Conservation (phyloP, 2,888 invertebrate genomes). For the Lobophora halterata region DNA sequence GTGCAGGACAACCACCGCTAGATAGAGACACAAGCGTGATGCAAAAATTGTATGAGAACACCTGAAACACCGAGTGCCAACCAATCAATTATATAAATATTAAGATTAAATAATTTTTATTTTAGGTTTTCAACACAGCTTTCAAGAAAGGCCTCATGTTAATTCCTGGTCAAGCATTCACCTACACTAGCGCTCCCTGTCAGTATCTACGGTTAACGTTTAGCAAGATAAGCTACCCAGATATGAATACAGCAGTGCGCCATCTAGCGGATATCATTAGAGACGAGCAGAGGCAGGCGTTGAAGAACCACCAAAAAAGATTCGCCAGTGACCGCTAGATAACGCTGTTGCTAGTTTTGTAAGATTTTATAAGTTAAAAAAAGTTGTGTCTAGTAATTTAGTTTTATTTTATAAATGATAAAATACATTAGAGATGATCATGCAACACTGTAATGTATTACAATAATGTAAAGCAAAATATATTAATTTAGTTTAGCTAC, state of each 20-base stretch:
- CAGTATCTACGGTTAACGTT: constrained; percentile 86
- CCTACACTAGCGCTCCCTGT: constrained; percentile 81
- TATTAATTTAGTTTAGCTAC: constrained; percentile 26
- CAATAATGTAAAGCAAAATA: no score
- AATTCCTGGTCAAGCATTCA: constrained; percentile 88
- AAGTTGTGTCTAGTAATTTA: no score
- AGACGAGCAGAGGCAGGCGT: constrained; percentile 71
- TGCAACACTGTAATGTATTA: no score
- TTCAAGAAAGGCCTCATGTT: constrained; percentile 84
- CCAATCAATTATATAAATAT: no score
- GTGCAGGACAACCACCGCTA: no score
- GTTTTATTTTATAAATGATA: no score
- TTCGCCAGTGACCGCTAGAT: constrained; percentile 47
- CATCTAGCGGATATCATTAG: constrained; percentile 81
- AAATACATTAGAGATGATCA: no score
- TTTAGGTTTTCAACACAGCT: constrained; percentile 78
- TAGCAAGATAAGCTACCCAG: constrained; percentile 83
- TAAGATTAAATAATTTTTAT: constrained; percentile 7
- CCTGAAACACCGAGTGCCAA: no score
- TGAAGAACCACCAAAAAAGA: constrained; percentile 40
- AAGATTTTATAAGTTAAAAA: no score
- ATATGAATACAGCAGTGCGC: constrained; percentile 83
- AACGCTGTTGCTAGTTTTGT: constrained; percentile 18
- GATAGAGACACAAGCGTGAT: no score
- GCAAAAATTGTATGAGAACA: no score